Evolutionary conservation across 2,113 vertebrate genomes (phyloP).

Genomic region (Octodon degus): DNA sequence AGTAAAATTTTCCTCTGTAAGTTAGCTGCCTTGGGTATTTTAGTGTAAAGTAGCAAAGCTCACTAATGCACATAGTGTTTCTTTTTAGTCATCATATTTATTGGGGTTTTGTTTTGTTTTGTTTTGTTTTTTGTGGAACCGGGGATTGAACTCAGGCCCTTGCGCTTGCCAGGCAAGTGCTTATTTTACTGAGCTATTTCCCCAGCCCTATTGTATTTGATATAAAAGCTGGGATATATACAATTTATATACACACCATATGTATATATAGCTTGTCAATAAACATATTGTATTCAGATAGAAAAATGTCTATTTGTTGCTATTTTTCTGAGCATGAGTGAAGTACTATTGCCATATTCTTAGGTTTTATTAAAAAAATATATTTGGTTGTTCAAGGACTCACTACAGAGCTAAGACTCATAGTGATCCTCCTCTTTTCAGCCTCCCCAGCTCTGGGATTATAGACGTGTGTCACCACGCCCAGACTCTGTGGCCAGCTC

Average conservation of each 20-base stretch:
- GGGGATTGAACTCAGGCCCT: no score
- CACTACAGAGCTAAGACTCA: no score
- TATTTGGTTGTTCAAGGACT: no score
- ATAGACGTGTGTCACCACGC: no score
- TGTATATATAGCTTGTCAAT: neutral
- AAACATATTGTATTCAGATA: neutral
- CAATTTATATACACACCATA: neutral
- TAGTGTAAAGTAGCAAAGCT: neutral
- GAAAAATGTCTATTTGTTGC: neutral
- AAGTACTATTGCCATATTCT: neutral
- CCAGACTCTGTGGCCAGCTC: no score
- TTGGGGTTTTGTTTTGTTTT: no score
- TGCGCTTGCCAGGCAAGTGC: no score
- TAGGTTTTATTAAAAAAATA: neutral
- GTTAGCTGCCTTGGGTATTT: neutral
- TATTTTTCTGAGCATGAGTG: neutral
- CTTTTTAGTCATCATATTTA: neutral
- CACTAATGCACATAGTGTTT: neutral
- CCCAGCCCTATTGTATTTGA: neutral
- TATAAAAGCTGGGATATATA: neutral
- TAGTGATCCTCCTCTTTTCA: no score
- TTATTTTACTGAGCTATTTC: no score
- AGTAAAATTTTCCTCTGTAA: neutral
- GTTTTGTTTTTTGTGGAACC: no score
- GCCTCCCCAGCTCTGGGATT: no score